These are phyloP conservation scores for Istiophorus platypterus DNA, from an alignment of 2,113 vertebrate genomes.

Conservation along the genomic window DNA sequence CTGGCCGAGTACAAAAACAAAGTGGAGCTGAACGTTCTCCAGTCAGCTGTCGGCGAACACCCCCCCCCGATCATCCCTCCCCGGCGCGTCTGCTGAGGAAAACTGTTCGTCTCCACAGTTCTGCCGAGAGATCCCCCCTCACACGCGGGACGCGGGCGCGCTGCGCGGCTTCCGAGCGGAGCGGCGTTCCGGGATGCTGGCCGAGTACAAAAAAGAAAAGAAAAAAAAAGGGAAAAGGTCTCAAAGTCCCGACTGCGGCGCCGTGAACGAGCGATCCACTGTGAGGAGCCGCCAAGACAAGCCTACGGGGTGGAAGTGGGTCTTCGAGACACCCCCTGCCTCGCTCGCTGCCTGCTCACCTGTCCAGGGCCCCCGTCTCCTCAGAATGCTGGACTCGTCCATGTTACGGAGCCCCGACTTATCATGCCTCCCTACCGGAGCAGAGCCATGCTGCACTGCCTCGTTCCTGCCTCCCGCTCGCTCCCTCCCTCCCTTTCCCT, in stretches of 20 bases:
- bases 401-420: conserved; percentile 83
- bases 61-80: background rate
- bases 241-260: conserved; percentile 73
- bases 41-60: no score
- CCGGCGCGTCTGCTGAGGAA: conserved; percentile 2
- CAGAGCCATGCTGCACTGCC: conserved; percentile 87
- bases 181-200: no score
- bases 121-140: conserved; percentile 34
- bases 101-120: conserved; percentile 17
- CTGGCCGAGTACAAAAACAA: no score
- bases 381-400: conserved; percentile 95
- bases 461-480: conserved; percentile 68
- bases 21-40: no score
- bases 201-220: no score
- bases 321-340: no score
- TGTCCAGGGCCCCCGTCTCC: conserved; percentile 94
- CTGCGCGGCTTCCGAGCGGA: no score
- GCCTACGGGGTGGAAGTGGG: no score
- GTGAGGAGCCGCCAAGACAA: no score
- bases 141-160: conserved; percentile 39
- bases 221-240: no score
- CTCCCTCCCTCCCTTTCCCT: conserved; percentile 64
- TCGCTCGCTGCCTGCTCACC: conserved; percentile 91
- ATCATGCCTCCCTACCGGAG: conserved; percentile 83
- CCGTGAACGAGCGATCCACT: no score